Conservation (phyloP, 2,797 vertebrate species). For the Eurystomus glaucurus region DNA sequence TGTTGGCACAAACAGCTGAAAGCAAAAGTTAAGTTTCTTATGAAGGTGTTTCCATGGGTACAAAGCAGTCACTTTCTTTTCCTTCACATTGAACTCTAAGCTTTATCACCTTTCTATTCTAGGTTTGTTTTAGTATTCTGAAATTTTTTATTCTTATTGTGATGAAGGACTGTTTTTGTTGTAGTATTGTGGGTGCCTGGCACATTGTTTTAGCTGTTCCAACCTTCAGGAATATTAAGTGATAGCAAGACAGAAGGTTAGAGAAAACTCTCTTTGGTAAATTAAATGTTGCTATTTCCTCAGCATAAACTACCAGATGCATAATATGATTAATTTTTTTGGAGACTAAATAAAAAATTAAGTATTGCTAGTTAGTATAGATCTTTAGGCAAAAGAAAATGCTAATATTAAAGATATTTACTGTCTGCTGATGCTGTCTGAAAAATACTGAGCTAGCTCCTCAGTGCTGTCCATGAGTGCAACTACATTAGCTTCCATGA, state of each 20-base stretch:
- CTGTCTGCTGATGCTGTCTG: neutral
- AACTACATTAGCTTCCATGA: neutral
- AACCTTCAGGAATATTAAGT: neutral
- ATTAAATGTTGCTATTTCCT: neutral
- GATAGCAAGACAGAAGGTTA: neutral
- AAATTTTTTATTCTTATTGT: neutral
- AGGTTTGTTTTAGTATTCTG: neutral
- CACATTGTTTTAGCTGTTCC: neutral
- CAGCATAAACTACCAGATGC: fast-evolving
- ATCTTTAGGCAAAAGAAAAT: neutral
- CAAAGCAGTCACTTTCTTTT: neutral
- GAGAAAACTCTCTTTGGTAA: neutral
- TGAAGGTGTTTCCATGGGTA: neutral
- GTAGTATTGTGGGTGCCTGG: neutral
- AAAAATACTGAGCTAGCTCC: neutral
- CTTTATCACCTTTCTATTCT: neutral
- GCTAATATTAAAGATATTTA: neutral
- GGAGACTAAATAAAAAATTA: neutral
- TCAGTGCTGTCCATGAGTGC: neutral
- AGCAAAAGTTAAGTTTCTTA: neutral
- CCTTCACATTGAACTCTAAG: neutral
- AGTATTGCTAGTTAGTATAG: neutral
- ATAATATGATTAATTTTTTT: neutral
- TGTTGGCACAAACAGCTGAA: neutral
- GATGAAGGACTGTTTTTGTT: neutral